These are phyloP conservation scores for Trypoxylon attenuatum DNA, from an alignment of 2,888 invertebrate species.

Conservation along the genomic window DNA sequence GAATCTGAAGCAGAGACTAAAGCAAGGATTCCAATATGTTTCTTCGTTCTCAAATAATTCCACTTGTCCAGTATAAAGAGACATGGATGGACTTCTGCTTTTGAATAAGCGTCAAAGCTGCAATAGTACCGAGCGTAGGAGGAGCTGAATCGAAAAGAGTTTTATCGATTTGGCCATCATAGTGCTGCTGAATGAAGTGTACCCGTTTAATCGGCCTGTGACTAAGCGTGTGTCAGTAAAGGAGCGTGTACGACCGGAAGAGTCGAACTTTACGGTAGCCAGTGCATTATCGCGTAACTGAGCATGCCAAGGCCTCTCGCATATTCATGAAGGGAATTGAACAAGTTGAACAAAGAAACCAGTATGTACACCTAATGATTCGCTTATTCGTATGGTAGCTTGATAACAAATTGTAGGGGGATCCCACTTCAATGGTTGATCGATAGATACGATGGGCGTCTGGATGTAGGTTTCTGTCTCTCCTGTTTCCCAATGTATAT, in stretches of 20 bases:
- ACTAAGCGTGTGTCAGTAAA: not conserved
- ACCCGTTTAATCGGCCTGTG: not conserved
- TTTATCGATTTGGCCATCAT: too few relatives aligned
- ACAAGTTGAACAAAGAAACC: conserved; percentile 1
- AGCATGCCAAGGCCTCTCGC: not conserved
- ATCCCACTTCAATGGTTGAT: conserved; percentile 1
- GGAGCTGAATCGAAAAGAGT: too few relatives aligned
- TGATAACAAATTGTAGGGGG: not conserved
- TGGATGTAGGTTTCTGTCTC: too few relatives aligned
- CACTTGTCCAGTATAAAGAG: too few relatives aligned
- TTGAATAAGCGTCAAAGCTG: too few relatives aligned
- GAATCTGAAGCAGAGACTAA: too few relatives aligned
- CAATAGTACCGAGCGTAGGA: too few relatives aligned
- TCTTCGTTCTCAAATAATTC: too few relatives aligned
- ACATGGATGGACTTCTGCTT: too few relatives aligned
- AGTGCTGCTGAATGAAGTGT: conserved; percentile 1
- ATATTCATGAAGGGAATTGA: conserved; percentile 4
- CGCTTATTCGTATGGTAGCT: not conserved
- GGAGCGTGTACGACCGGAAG: not conserved
- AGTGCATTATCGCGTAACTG: not conserved
- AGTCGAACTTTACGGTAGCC: not conserved
- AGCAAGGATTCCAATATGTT: too few relatives aligned
- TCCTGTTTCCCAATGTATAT: conserved; percentile 4
- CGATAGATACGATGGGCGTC: too few relatives aligned
- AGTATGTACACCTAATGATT: conserved; percentile 1